Conservation (phyloP, 2,797 vertebrate genomes). For the Synanceia verrucosa region DNA sequence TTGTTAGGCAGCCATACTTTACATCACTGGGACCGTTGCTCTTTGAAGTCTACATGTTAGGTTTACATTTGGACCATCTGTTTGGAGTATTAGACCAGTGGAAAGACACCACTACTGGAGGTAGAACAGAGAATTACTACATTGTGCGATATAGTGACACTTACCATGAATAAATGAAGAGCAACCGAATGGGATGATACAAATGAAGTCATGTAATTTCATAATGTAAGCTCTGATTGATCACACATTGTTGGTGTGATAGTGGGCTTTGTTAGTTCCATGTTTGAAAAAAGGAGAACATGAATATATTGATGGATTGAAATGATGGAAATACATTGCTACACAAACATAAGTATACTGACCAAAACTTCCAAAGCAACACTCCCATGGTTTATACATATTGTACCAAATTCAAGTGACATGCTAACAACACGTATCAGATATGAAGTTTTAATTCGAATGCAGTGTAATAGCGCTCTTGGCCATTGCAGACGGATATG, state of each 20-base stretch:
- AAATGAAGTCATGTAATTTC: neutral
- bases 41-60: conserved; percentile 32
- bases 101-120: neutral
- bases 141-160: neutral
- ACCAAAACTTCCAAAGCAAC: too few relatives aligned
- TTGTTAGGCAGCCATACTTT: conserved; percentile 27
- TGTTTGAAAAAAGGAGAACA: neutral
- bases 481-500: too few relatives aligned
- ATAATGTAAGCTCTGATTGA: neutral
- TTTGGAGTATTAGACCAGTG: conserved; percentile 27
- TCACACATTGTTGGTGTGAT: neutral
- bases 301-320: neutral
- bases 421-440: too few relatives aligned
- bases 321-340: neutral
- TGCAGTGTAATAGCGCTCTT: too few relatives aligned
- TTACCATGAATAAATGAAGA: neutral
- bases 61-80: conserved; percentile 56
- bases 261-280: neutral
- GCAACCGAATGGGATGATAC: neutral
- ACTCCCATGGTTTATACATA: too few relatives aligned
- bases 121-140: neutral
- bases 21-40: conserved; percentile 1
- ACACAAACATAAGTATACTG: neutral
- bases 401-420: too few relatives aligned
- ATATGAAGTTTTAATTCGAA: too few relatives aligned